Percentiles rank a stretch among this genome's conserved stretches.
Evolutionary conservation across 1,140 invertebrate genomes (phyloP).

Genomic region (Drosophila pseudoobscura): DNA sequence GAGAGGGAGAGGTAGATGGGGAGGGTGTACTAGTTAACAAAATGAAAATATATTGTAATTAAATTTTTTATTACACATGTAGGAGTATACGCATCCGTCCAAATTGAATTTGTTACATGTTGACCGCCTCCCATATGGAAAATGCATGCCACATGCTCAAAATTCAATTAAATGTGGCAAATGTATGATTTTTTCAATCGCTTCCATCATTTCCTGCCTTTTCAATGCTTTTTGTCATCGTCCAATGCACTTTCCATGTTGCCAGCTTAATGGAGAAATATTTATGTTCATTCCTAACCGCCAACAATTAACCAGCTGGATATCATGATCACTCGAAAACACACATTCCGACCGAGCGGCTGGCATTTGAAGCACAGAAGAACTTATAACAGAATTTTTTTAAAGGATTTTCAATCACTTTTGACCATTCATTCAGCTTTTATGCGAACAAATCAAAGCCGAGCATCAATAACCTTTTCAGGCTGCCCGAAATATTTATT

Average conservation of each 20-base stretch:
- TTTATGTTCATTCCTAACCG: slow-evolving; percentile 30
- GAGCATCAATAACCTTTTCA: slow-evolving; percentile 24
- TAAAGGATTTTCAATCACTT: slow-evolving; percentile 6
- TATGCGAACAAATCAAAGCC: slow-evolving; percentile 32
- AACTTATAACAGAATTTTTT: neutral
- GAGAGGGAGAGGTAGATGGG: slow-evolving; percentile 38
- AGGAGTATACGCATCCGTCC: slow-evolving; percentile 2
- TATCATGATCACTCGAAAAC: neutral
- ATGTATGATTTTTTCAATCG: slow-evolving; percentile 39
- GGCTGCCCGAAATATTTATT: slow-evolving; percentile 55
- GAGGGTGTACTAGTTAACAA: slow-evolving; percentile 54
- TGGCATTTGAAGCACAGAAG: no score
- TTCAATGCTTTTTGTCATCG: slow-evolving; percentile 12
- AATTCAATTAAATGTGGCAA: slow-evolving; percentile 72
- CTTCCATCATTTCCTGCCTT: neutral
- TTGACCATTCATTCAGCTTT: neutral
- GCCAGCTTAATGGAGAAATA: slow-evolving; percentile 22
- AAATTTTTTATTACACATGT: slow-evolving; percentile 53
- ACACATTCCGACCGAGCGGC: neutral
- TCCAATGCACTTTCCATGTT: slow-evolving; percentile 24
- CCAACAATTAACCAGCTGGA: slow-evolving; percentile 15
- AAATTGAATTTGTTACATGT: slow-evolving; percentile 55
- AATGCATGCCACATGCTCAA: slow-evolving; percentile 44
- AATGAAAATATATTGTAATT: slow-evolving; percentile 63
- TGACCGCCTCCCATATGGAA: slow-evolving; percentile 21